Conservation (phyloP, 2,113 vertebrate genomes). For the Mustela nigripes region DNA sequence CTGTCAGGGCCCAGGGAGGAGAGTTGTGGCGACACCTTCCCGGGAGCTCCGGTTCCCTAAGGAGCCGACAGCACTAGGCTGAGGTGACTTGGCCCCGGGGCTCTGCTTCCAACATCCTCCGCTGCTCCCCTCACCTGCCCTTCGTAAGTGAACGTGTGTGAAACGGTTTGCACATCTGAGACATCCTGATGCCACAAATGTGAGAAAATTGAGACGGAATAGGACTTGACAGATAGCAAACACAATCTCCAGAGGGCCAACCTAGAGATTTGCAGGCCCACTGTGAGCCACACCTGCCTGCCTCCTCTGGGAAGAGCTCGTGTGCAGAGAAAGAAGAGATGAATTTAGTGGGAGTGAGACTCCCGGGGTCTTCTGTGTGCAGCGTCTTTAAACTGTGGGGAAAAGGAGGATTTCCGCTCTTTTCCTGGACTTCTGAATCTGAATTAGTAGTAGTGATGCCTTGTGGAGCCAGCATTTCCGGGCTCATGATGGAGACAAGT, state of each 20-base stretch:
- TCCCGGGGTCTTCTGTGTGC: neutral
- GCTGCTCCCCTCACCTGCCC: too few relatives aligned
- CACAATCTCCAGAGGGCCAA: neutral
- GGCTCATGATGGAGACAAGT: neutral
- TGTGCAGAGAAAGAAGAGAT: neutral
- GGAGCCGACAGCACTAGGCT: neutral
- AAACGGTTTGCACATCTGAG: neutral
- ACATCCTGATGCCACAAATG: neutral
- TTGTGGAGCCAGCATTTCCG: neutral
- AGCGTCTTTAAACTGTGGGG: neutral
- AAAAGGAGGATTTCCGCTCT: neutral
- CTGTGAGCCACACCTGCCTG: too few relatives aligned
- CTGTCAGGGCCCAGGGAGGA: neutral
- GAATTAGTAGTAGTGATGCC: neutral
- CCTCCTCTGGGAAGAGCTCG: neutral
- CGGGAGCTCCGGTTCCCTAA: fast-evolving
- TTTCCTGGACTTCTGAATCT: neutral
- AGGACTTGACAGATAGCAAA: neutral
- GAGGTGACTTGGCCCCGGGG: neutral
- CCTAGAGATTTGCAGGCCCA: too few relatives aligned
- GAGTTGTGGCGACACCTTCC: neutral
- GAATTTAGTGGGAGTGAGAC: too few relatives aligned
- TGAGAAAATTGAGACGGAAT: neutral
- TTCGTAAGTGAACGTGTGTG: neutral
- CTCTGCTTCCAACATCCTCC: neutral